These are phyloP conservation scores for Fistularia commersonii DNA, from an alignment of 2,797 vertebrate species.

Conservation along the genomic window DNA sequence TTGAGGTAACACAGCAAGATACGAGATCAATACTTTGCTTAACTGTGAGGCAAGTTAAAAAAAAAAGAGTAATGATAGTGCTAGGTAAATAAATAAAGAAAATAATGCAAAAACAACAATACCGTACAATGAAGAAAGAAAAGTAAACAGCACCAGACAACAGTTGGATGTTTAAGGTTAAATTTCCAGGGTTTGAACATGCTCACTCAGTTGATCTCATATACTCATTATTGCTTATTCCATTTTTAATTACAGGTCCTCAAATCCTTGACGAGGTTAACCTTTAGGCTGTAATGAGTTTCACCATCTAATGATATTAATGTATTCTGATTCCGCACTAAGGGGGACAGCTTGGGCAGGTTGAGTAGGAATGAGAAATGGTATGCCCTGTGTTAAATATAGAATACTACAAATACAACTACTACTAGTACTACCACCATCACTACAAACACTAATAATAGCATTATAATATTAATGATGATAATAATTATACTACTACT, in stretches of 20 bases:
- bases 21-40: constrained; percentile 60
- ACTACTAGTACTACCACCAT: too few relatives aligned
- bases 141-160: constrained; percentile 14
- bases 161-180: constrained; percentile 15
- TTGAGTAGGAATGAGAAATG: constrained; percentile 34
- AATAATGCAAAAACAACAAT: too few relatives aligned
- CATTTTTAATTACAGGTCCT: constrained; percentile 61
- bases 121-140: constrained; percentile 1
- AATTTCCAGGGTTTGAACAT: constrained; percentile 34
- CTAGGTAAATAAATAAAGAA: too few relatives aligned
- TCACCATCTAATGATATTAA: constrained; percentile 58
- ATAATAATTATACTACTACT: too few relatives aligned
- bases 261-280: constrained; percentile 55
- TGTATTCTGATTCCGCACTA: constrained; percentile 49
- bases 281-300: constrained; percentile 65
- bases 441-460: too few relatives aligned
- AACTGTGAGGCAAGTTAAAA: constrained; percentile 39
- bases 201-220: constrained; percentile 34
- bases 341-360: constrained; percentile 33
- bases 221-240: constrained; percentile 50
- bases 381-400: constrained; percentile 12
- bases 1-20: constrained; percentile 57
- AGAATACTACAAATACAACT: background rate
- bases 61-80: constrained; percentile 3
- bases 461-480: too few relatives aligned